Evolutionary conservation across 2,888 invertebrate genomes (phyloP), one percentile per base, ranked within the genome.

Genomic region (Gymnosoma rotundatum): DNA sequence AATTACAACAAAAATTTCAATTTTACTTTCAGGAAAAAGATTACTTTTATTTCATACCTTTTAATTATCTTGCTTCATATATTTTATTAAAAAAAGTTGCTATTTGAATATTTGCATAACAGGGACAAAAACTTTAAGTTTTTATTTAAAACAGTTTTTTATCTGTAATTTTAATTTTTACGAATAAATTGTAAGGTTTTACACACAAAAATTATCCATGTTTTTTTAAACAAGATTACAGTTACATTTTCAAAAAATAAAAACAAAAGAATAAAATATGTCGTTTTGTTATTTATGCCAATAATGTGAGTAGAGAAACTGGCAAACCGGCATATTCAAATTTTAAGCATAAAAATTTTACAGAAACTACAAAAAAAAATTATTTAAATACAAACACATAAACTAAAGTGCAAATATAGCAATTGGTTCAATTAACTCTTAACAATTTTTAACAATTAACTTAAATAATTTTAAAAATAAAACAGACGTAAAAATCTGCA

Each of bases 341-440:
- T 48, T 67, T 66, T 10, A 60, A n/a, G 20, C 56, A 48, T 16
- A n/a, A 52, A 52, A 20, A 32, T 18, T 7, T 1, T 48, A 60
- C 2, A 50, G 48, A 56, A 9, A 18, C 42, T 1, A 38, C 25
- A 60, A 50, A 25, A 52, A 6, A 7, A 20, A 50, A 50, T 18
- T 50, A 54, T 36, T 16, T 10, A 36, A 50, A 0, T 66, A 36
- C 20, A 67, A 48, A n/a, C 10, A 21, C 36, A 50, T 18, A 61
- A 25, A 64, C 32, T 32, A 12, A 56, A 52, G 60, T 76, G 42
- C 38, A 52, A 56, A 48, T 56, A 36, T 38, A 80, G 48, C 45
- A 78, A 63, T 78, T 74, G 61, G 81, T 84, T 84, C 84, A 84
- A 74, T 74, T 84, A 84, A 84, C 84, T 81, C 69, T 84, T 72